Conservation (phyloP, 2,113 vertebrate species). For the Rana temporaria region DNA sequence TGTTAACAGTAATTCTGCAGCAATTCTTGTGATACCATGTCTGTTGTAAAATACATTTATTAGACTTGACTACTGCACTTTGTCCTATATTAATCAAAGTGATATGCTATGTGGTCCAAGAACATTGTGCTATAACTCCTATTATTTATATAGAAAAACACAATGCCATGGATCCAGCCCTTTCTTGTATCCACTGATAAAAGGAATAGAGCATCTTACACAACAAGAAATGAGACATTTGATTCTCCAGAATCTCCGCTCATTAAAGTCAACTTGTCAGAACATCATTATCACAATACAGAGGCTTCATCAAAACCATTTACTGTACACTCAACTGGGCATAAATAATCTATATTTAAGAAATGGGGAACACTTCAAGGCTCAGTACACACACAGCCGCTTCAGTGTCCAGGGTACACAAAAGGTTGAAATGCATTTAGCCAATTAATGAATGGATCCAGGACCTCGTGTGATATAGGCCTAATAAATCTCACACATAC, state of each 20-base stretch:
- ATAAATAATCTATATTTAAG: constrained; percentile 5
- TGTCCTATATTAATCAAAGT: constrained; percentile 52
- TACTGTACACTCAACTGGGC: background rate
- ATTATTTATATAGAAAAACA: constrained; percentile 44
- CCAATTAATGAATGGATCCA: too few species aligned
- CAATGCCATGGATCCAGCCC: constrained; percentile 34
- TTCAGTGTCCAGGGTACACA: too few species aligned
- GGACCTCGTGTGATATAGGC: too few species aligned
- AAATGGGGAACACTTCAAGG: background rate
- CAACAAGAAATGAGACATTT: background rate
- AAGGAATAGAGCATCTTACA: background rate
- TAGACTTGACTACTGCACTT: constrained; percentile 54
- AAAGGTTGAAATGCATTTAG: too few species aligned
- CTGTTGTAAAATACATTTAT: constrained; percentile 52
- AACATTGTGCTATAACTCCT: constrained; percentile 29
- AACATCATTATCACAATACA: background rate
- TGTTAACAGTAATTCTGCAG: constrained; percentile 50
- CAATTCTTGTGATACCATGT: constrained; percentile 50
- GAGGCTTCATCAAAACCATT: background rate
- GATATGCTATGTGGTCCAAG: constrained; percentile 50
- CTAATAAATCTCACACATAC: too few species aligned
- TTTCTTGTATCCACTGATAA: constrained; percentile 20
- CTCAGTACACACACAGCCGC: too few species aligned
- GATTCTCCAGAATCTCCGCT: background rate
- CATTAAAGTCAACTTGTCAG: background rate